These are phyloP conservation scores for Heteractis magnifica DNA, from an alignment of 92 coral and sea anemone genomes.

Conservation along the genomic window DNA sequence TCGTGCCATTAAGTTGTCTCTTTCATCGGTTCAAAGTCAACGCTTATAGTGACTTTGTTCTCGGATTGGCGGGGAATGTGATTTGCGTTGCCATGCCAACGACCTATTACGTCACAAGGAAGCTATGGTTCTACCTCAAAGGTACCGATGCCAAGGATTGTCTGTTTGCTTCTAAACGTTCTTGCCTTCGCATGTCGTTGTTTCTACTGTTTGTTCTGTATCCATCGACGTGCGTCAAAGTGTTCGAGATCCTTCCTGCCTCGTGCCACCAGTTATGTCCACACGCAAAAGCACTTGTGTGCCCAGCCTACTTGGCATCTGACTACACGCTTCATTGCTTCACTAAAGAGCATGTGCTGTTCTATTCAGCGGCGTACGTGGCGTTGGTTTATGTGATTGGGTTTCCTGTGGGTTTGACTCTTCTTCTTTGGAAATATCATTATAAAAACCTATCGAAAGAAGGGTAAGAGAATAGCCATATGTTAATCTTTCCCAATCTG, in stretches of 20 bases:
- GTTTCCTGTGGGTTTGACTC: constrained; percentile 21
- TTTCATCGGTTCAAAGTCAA: constrained; percentile 2
- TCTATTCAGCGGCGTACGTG: constrained; percentile 18
- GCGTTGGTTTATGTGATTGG: constrained; percentile 13
- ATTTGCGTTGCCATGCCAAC: neutral
- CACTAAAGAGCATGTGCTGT: neutral
- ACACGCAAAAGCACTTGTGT: neutral
- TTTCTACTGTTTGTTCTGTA: constrained; percentile 26
- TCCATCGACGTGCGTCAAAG: constrained; percentile 33
- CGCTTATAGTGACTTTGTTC: constrained; percentile 17
- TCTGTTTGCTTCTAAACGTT: neutral
- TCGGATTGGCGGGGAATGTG: constrained; percentile 19
- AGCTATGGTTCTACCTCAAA: neutral
- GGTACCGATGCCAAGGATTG: neutral
- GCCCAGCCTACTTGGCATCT: neutral
- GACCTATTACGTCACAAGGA: constrained; percentile 19
- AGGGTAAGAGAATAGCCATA: neutral
- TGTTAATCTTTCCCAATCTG: neutral
- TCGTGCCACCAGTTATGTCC: constrained; percentile 31
- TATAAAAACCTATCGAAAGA: neutral
- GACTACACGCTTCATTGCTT: constrained; percentile 8
- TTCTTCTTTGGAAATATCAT: constrained; percentile 25
- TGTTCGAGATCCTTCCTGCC: constrained; percentile 30
- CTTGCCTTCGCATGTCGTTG: constrained; percentile 1
- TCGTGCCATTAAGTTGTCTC: constrained; percentile 27